Conservation (phyloP, 2,797 vertebrate genomes). For the Pelobates cultripes region DNA sequence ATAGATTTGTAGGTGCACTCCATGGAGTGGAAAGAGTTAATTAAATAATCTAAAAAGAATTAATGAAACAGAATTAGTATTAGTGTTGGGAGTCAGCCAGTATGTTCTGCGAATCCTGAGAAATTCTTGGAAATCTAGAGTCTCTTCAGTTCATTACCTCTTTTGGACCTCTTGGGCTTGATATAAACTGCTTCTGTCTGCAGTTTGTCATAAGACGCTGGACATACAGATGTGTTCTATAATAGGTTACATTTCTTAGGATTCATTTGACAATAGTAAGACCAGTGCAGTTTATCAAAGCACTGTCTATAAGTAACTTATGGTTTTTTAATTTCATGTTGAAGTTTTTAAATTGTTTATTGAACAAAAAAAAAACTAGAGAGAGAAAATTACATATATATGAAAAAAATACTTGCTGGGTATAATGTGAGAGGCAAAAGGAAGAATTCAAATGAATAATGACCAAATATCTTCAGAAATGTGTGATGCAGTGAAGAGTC, state of each 20-base stretch:
- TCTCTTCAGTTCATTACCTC: constrained; percentile 12
- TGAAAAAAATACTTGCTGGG: too few species aligned
- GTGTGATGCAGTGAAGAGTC: too few species aligned
- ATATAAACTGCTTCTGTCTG: constrained; percentile 6
- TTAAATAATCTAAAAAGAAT: neutral
- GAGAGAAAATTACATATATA: too few species aligned
- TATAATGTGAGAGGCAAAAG: too few species aligned
- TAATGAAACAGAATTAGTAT: constrained; percentile 16
- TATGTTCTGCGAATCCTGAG: constrained; percentile 3
- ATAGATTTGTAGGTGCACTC: neutral
- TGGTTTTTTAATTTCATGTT: neutral
- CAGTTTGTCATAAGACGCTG: neutral
- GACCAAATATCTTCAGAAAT: too few species aligned
- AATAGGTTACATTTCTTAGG: neutral
- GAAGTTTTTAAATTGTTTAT: too few species aligned
- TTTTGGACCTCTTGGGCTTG: neutral
- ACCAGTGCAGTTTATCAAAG: neutral
- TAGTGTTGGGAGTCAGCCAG: constrained; percentile 6
- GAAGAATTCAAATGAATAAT: too few species aligned
- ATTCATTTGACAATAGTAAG: neutral
- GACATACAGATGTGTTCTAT: neutral
- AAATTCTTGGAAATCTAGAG: constrained; percentile 21
- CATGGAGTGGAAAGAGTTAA: constrained; percentile 4
- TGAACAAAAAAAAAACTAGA: too few species aligned
- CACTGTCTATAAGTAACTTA: neutral